Evolutionary conservation across 23 tunicate species (phyloP), one percentile per base, ranked within the genome.

Genomic region (Styela plicata): DNA sequence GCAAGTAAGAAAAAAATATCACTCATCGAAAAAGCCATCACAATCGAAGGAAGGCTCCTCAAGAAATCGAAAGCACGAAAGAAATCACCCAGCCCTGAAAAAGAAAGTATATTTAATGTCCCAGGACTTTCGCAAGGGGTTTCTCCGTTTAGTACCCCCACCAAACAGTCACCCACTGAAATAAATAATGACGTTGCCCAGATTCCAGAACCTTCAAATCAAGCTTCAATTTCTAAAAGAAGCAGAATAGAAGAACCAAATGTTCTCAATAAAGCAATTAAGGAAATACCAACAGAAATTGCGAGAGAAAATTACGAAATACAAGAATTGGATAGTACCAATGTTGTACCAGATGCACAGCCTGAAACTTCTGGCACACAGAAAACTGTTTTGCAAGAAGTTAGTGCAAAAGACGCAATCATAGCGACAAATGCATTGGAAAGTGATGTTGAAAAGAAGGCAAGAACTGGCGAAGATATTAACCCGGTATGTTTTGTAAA

Each of bases 111-210:
- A 5, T 87, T 87, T 44, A 82, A 87, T 64, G 61, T 87, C 2
- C 36, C 34, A 28, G 91, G 91, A 20, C 65, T 87, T 24, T 87
- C 91, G 2, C 91, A 87, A 87, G 91, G 91, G 2, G 85, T 87
- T 74, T 87, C 91, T 36, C 91, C 91, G 19, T 87, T 87, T 65
- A 30, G 85, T 22, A 70, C 86, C 23, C 91, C 91, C 21, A 64
- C 63, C 10, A 80, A 87, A 82, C 82, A 7, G 13, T 44, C 57
- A n/a, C n/a, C n/a, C n/a, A n/a, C n/a, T n/a, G n/a, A n/a, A n/a
- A n/a, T n/a, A n/a, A n/a, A n/a, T n/a, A n/a, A n/a, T n/a, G n/a
- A n/a, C n/a, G n/a, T n/a, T n/a, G n/a, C n/a, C n/a, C n/a, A n/a
- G n/a, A n/a, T n/a, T n/a, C n/a, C n/a, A n/a, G n/a, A n/a, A n/a